Evolutionary conservation across 23 tunicate genomes (phyloP).

Genomic region (Halocynthia roretzi): DNA sequence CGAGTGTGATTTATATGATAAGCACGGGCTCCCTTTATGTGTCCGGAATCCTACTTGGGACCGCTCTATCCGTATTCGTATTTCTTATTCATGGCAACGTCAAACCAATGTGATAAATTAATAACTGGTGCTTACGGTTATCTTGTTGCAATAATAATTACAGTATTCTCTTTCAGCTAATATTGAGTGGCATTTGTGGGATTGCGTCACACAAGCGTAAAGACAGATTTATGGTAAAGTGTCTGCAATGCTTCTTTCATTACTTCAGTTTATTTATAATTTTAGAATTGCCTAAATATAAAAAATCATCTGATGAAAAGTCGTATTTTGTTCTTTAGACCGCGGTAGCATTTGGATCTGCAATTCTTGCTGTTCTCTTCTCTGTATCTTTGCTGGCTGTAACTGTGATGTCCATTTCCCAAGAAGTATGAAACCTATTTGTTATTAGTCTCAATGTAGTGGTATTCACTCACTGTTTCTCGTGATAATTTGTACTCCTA

Average conservation of each 20-base stretch:
- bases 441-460: background rate
- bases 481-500: too few relatives aligned
- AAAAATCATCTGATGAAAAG: background rate
- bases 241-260: too few relatives aligned
- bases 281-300: background rate
- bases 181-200: constrained; percentile 13
- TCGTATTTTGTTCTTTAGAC: constrained; percentile 29
- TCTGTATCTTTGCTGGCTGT: constrained; percentile 36
- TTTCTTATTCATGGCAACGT: too few relatives aligned
- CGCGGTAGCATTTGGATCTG: constrained; percentile 57
- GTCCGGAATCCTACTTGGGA: too few relatives aligned
- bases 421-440: constrained; percentile 34
- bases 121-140: too few relatives aligned
- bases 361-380: constrained; percentile 45
- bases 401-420: constrained; percentile 52
- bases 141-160: too few relatives aligned
- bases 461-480: too few relatives aligned
- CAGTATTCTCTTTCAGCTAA: constrained; percentile 4
- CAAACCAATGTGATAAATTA: too few relatives aligned
- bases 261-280: background rate
- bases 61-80: too few relatives aligned
- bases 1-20: background rate
- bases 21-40: background rate
- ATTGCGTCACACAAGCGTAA: constrained; percentile 9
- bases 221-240: constrained; percentile 19